phyloP scores from a whole-genome alignment of 1,140 invertebrate genomes.

The Bombus consobrinus region DNA sequence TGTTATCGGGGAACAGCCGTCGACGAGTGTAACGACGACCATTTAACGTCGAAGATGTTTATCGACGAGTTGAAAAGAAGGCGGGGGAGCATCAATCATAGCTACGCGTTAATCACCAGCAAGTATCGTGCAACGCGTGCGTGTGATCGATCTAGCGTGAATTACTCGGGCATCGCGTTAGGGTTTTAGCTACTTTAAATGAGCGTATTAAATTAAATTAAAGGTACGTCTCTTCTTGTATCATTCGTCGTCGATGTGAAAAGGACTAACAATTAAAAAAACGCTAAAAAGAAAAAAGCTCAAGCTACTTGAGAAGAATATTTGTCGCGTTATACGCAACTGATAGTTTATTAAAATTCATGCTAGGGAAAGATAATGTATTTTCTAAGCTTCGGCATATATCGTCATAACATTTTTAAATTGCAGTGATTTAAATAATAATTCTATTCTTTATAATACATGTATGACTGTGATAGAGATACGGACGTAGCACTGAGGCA shows the following conservation, averaged over 20 bases:
- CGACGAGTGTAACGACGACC: slow-evolving; percentile 32
- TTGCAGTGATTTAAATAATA: too few relatives aligned
- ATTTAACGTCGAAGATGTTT: slow-evolving; percentile 18
- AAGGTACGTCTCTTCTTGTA: neutral
- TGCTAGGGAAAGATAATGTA: too few relatives aligned
- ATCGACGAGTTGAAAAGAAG: slow-evolving; percentile 37
- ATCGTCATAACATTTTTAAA: too few relatives aligned
- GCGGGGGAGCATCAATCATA: slow-evolving; percentile 63
- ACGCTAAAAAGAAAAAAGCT: too few relatives aligned
- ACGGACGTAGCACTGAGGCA: slow-evolving; percentile 78
- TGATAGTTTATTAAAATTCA: too few relatives aligned
- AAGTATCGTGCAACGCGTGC: slow-evolving; percentile 30
- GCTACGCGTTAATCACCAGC: slow-evolving; percentile 44
- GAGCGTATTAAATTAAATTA: neutral
- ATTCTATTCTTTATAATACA: neutral
- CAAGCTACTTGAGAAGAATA: too few relatives aligned
- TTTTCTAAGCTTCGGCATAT: too few relatives aligned
- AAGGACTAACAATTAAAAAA: neutral
- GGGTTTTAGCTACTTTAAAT: neutral
- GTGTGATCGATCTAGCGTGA: slow-evolving; percentile 61
- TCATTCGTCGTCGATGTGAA: neutral
- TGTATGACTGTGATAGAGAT: slow-evolving; percentile 54
- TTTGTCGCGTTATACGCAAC: too few relatives aligned
- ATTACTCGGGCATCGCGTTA: slow-evolving; percentile 19
- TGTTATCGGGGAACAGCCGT: neutral